These are phyloP conservation scores for Eristalis tenax DNA, from an alignment of 2,888 invertebrate genomes.

Conservation along the genomic window DNA sequence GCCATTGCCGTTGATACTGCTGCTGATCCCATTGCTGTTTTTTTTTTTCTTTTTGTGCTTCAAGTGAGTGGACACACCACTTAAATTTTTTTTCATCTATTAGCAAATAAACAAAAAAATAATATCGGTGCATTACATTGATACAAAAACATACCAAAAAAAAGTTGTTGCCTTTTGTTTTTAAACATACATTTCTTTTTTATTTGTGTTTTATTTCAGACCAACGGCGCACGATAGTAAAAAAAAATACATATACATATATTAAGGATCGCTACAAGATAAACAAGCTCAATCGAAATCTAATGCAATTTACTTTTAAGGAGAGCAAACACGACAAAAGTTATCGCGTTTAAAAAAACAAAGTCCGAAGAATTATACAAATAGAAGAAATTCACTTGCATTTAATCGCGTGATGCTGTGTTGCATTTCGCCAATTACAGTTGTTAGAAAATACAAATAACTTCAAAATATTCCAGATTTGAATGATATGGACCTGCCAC, in stretches of 20 bases:
- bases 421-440: conserved; percentile 8
- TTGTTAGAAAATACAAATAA: conserved; percentile 6
- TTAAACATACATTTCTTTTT: conserved; percentile 69
- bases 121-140: conserved; percentile 65
- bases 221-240: conserved; percentile 36
- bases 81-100: conserved; percentile 23
- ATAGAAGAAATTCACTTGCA: conserved; percentile 10
- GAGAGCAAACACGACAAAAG: not conserved
- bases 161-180: conserved; percentile 71
- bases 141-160: conserved; percentile 41
- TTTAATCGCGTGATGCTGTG: conserved; percentile 54
- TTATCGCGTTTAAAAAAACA: conserved; percentile 4
- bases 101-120: conserved; percentile 14
- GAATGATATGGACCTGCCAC: conserved; percentile 78
- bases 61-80: not conserved
- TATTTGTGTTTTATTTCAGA: conserved; percentile 71
- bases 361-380: not conserved
- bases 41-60: conserved; percentile 21
- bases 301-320: not conserved
- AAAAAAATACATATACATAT: not conserved
- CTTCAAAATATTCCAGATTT: conserved; percentile 38
- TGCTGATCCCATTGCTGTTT: conserved; percentile 37
- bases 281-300: not conserved
- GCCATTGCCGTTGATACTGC: conserved; percentile 20
- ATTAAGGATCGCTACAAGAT: conserved; percentile 16